Percentiles rank a stretch among this genome's conserved stretches.
Conservation (phyloP, 2,888 invertebrate species). For the Lucinisca nassula region DNA sequence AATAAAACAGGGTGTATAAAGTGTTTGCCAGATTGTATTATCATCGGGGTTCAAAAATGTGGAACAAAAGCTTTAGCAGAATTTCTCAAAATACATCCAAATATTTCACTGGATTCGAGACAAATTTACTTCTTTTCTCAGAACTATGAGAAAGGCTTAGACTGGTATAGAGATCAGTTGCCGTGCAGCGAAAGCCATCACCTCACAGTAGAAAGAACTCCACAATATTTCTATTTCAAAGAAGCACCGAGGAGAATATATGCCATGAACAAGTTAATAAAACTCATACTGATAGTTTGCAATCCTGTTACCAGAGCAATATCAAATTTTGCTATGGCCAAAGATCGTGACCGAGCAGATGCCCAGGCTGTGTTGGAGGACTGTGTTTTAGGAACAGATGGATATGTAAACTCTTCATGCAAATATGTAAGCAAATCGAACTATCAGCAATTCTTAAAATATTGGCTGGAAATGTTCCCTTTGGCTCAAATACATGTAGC, state of each 20-base stretch:
- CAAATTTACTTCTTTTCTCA: constrained; percentile 33
- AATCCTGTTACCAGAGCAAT: constrained; percentile 22
- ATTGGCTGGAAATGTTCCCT: constrained; percentile 27
- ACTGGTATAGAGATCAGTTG: constrained; percentile 18
- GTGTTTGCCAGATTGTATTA: constrained; percentile 22
- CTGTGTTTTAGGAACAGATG: background rate
- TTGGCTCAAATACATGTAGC: constrained; percentile 17
- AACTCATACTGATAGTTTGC: constrained; percentile 23
- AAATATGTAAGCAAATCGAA: constrained; percentile 31
- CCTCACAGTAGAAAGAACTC: constrained; percentile 21
- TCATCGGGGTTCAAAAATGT: constrained; percentile 43
- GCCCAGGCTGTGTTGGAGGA: constrained; percentile 1
- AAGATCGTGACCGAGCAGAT: constrained; percentile 25
- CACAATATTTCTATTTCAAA: constrained; percentile 38
- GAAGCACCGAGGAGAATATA: constrained; percentile 15
- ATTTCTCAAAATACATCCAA: constrained; percentile 29
- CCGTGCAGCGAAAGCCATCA: constrained; percentile 3
- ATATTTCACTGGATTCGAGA: constrained; percentile 15
- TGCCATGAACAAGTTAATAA: background rate
- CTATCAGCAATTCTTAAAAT: background rate
- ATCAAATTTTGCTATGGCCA: constrained; percentile 42
- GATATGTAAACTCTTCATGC: background rate
- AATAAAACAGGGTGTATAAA: too few relatives aligned
- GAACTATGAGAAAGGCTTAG: constrained; percentile 6
- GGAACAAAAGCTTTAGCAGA: constrained; percentile 38